Conservation (phyloP, 2,113 vertebrate species). For the Dolichallabes microphthalmus region DNA sequence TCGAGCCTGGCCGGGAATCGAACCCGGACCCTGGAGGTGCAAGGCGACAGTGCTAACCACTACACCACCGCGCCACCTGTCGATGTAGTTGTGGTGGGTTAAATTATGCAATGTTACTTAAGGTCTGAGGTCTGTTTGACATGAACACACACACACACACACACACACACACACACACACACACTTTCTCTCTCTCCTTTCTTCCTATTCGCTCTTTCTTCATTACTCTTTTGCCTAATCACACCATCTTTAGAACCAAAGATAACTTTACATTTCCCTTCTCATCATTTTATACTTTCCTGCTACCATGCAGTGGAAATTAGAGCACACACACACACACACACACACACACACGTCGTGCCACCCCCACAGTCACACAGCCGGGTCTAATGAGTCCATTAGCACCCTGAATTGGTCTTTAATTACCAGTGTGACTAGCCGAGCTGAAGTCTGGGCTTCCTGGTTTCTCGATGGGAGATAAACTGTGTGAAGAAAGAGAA, state of each 20-base stretch:
- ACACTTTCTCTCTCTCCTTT: neutral
- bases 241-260: neutral
- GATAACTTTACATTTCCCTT: neutral
- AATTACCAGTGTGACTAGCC: constrained; percentile 48
- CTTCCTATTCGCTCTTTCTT: neutral
- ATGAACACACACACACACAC: constrained; percentile 4
- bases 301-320: neutral
- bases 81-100: neutral
- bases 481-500: neutral
- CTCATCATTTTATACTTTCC: neutral
- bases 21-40: too few species aligned
- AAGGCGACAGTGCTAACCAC: too few species aligned
- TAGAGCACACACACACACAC: neutral
- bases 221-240: neutral
- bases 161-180: neutral
- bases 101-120: neutral
- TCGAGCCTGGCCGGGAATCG: too few species aligned
- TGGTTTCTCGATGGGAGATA: neutral
- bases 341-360: neutral
- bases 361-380: constrained; percentile 32
- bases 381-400: constrained; percentile 53
- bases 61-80: too few species aligned
- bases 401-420: constrained; percentile 51
- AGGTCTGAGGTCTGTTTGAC: neutral
- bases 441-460: constrained; percentile 20